Base-by-base conservation (phyloP, 1,140 invertebrate genomes). In the Micrasema minimum region DNA sequence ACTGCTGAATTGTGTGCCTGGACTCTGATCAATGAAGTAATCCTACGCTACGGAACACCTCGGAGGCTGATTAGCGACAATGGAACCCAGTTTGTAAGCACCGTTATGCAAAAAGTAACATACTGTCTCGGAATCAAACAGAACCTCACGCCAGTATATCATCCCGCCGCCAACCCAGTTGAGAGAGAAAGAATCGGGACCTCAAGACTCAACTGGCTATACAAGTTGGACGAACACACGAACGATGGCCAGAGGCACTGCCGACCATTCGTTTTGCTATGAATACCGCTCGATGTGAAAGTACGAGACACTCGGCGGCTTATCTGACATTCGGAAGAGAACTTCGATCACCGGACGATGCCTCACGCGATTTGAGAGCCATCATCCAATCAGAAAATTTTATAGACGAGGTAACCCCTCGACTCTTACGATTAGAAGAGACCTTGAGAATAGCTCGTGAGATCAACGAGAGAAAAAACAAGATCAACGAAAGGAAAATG, bases 301-400 rank as follows among this genome's bases (percentile, higher is more conserved):
- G 75, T 0, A 85, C 82, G 0, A 76, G 77, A 4, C 80, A 74
- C 53, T 79, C 79, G 0, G 80, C 83, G 1, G 81, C 81, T 4
- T 78, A 80, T 46, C 38, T 84, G 5, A 82, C 79, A 5, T 78
- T 78, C 18, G 81, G 80, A 5, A 41, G 77, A 51, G 76, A 79
- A 41, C 37, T 78, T 2, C 31, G 78, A 55, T 77, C 76, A 0
- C 57, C 66, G 1, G 69, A n/a, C n/a, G n/a, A n/a, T n/a, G n/a
- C n/a, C n/a, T n/a, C n/a, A n/a, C n/a, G 5, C 11, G 37, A 6
- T 11, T 38, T 38, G 37, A 38, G 5, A 38, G 5, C 5, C 11
- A n/a, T n/a, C n/a, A n/a, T n/a, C n/a, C n/a, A n/a, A n/a, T n/a
- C n/a, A n/a, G n/a, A n/a, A n/a, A n/a, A n/a, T n/a, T n/a, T n/a